phyloP scores from a whole-genome alignment of 2,888 invertebrate genomes.

The Notodonta dromedarius region DNA sequence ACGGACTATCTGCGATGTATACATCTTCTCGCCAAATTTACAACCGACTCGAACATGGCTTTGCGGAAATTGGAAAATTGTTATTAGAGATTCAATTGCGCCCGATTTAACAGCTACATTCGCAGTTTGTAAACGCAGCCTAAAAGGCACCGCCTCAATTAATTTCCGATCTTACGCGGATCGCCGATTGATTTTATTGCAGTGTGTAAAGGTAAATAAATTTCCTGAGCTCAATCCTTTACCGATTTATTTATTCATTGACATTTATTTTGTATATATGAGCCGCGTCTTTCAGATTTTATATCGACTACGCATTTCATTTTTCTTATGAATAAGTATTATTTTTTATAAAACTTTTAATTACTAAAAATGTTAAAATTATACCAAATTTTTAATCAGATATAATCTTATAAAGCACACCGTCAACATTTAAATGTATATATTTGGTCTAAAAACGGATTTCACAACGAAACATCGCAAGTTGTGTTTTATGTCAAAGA shows the following conservation, averaged over 20 bases:
- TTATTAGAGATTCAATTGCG: constrained; percentile 43
- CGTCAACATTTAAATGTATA: no score
- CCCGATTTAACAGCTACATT: constrained; percentile 48
- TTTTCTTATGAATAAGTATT: not conserved
- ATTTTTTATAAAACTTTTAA: no score
- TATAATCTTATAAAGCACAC: no score
- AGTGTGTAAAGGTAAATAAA: constrained; percentile 32
- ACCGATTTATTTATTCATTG: constrained; percentile 32
- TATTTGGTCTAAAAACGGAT: no score
- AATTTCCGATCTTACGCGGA: constrained; percentile 49
- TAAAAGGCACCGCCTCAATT: constrained; percentile 59
- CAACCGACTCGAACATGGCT: constrained; percentile 47
- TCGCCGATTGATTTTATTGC: constrained; percentile 46
- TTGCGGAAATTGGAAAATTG: constrained; percentile 72
- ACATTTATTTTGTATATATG: constrained; percentile 12
- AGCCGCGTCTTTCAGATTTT: not conserved
- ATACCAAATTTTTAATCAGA: no score
- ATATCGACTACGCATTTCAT: not conserved
- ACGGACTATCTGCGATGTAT: constrained; percentile 62
- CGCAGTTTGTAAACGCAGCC: constrained; percentile 61
- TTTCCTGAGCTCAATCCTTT: constrained; percentile 39
- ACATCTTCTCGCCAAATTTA: constrained; percentile 73
- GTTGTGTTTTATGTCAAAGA: no score
- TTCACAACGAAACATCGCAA: no score
- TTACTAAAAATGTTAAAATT: not conserved